These are phyloP conservation scores for Pteropus rufus DNA, from an alignment of 2,797 vertebrate genomes.

Conservation along the genomic window DNA sequence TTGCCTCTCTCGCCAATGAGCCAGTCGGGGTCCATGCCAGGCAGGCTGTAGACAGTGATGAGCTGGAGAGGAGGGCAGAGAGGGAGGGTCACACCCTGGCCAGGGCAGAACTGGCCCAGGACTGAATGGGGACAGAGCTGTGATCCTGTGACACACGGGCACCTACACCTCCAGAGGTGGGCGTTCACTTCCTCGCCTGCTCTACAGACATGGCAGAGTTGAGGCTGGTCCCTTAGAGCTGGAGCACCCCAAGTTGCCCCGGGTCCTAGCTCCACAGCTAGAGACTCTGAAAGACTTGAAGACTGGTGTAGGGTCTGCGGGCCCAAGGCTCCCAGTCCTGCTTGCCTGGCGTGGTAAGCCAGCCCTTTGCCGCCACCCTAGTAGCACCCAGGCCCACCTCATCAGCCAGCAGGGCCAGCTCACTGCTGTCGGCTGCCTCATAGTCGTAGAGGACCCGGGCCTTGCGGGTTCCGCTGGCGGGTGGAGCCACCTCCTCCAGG, in stretches of 20 bases:
- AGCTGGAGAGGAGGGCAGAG: constrained; percentile 82
- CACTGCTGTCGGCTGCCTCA: constrained; percentile 92
- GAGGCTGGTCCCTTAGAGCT: neutral
- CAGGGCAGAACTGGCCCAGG: neutral
- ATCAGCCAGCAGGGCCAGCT: constrained; percentile 92
- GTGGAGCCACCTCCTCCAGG: constrained; percentile 91
- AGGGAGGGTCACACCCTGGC: neutral
- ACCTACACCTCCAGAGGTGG: neutral
- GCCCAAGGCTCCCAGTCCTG: neutral
- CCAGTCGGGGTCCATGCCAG: constrained; percentile 98
- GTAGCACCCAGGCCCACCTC: constrained; percentile 85
- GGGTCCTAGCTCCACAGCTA: neutral
- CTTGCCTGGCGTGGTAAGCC: neutral
- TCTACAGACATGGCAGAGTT: rapidly evolving
- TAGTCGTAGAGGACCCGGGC: constrained; percentile 96
- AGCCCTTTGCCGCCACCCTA: neutral
- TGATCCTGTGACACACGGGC: rapidly evolving
- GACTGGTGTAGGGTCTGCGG: neutral
- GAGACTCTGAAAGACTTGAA: neutral
- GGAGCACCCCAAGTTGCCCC: too few relatives aligned
- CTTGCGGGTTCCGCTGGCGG: constrained; percentile 91
- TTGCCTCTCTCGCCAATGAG: constrained; percentile 95
- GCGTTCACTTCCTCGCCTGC: neutral
- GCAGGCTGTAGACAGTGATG: constrained; percentile 96
- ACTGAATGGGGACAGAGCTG: too few relatives aligned